Conservation (phyloP, 1,140 invertebrate genomes). For the Solenopsis fugax region DNA sequence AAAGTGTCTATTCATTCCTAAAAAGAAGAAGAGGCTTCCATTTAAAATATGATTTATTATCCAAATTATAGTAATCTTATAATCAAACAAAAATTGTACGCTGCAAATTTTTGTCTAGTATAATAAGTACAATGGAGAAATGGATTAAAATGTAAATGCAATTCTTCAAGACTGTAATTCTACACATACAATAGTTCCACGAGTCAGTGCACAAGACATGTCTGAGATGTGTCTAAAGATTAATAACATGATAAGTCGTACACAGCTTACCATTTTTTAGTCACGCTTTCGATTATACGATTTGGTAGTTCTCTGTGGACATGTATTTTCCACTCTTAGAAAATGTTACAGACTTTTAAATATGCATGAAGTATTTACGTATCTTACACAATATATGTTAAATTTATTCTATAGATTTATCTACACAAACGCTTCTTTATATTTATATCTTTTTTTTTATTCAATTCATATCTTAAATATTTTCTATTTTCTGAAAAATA, state of each 20-base stretch:
- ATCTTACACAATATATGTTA: background rate
- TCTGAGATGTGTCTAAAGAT: slow-evolving; percentile 23
- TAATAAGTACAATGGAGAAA: slow-evolving; percentile 7
- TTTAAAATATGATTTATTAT: background rate
- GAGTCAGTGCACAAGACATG: slow-evolving; percentile 5
- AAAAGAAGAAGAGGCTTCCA: background rate
- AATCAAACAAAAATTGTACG: background rate
- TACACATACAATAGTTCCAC: background rate
- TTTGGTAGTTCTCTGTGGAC: slow-evolving; percentile 23
- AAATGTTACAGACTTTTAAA: slow-evolving; percentile 3
- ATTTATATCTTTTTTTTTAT: background rate
- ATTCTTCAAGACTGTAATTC: slow-evolving; percentile 1
- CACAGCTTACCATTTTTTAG: slow-evolving; percentile 22
- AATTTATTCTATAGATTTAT: background rate
- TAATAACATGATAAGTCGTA: slow-evolving; percentile 14
- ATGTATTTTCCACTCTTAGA: slow-evolving; percentile 37
- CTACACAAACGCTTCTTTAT: background rate
- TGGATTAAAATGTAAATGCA: background rate
- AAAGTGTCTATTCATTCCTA: background rate
- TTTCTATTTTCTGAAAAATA: background rate
- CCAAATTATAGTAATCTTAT: slow-evolving; percentile 19
- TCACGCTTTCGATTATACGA: slow-evolving; percentile 52
- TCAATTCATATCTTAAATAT: background rate
- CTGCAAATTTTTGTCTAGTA: background rate
- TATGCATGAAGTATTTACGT: background rate